Percentiles rank a stretch among this genome's conserved stretches.
These are phyloP conservation scores for Megathymus violae DNA, from an alignment of 1,140 invertebrate genomes.

Conservation along the genomic window DNA sequence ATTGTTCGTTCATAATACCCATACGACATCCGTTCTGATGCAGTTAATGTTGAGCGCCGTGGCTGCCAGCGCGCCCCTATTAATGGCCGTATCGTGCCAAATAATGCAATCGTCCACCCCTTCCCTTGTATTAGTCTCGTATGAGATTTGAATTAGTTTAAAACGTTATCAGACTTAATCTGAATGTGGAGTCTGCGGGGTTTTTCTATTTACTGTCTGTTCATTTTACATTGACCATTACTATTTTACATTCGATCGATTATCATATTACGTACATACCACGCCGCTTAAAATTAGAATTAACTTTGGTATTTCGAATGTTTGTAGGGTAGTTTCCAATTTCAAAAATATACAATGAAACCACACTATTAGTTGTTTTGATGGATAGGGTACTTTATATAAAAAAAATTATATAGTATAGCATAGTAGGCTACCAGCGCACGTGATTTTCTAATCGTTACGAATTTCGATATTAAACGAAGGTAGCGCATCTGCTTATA, in stretches of 20 bases:
- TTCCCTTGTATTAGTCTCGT: constrained; percentile 62
- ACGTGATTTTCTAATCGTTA: constrained; percentile 1
- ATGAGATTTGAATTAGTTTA: constrained; percentile 44
- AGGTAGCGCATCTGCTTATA: constrained; percentile 23
- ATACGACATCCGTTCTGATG: constrained; percentile 76
- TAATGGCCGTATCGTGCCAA: constrained; percentile 73
- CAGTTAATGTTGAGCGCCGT: constrained; percentile 64
- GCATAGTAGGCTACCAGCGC: no score
- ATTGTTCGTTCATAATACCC: constrained; percentile 74
- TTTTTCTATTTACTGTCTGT: not conserved
- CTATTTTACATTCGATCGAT: no score
- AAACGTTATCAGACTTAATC: constrained; percentile 25
- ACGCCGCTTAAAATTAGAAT: no score
- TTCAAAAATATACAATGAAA: no score
- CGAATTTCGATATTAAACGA: constrained; percentile 10
- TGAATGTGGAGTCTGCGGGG: not conserved
- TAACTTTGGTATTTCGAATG: no score
- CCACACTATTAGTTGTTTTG: no score
- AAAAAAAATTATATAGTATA: no score
- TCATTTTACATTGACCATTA: not conserved
- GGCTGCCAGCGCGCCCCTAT: constrained; percentile 64
- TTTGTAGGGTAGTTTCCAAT: not conserved
- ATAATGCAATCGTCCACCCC: constrained; percentile 50
- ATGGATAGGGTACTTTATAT: no score
- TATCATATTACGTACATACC: no score